Evolutionary conservation across 2,888 invertebrate genomes (phyloP).

Genomic region (Drosophila merina): DNA sequence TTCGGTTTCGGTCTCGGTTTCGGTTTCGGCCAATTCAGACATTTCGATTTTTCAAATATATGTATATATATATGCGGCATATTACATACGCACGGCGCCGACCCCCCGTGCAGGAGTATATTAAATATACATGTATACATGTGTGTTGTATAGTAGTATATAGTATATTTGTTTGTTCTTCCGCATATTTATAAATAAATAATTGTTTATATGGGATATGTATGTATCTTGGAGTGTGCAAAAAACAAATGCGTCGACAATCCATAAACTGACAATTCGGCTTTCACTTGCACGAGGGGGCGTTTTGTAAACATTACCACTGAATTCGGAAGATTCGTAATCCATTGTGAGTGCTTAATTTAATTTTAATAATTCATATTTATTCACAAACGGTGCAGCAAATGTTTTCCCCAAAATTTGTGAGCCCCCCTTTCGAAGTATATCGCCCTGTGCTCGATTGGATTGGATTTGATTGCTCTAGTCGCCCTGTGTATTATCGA

Average conservation of each 20-base stretch:
- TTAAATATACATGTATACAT: constrained; percentile 24
- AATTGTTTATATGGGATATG: constrained; percentile 43
- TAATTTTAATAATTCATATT: constrained; percentile 53
- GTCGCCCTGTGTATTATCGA: background rate
- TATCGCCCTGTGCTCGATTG: background rate
- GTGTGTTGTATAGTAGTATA: constrained; percentile 9
- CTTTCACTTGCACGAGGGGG: background rate
- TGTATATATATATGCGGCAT: constrained; percentile 17
- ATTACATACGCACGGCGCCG: constrained; percentile 21
- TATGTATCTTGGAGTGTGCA: constrained; percentile 27
- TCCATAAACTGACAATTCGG: background rate
- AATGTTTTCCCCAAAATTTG: background rate
- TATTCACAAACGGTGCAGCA: constrained; percentile 60
- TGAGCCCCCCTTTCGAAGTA: background rate
- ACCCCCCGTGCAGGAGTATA: constrained; percentile 41
- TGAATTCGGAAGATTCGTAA: constrained; percentile 62
- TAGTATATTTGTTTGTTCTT: constrained; percentile 19
- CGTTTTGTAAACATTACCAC: constrained; percentile 53
- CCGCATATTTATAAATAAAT: constrained; percentile 42
- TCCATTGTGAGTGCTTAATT: constrained; percentile 57
- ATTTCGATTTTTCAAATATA: constrained; percentile 44
- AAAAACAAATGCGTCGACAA: constrained; percentile 38
- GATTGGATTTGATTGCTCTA: background rate
- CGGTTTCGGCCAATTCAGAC: constrained; percentile 20
- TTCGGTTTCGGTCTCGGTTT: constrained; percentile 22